Base-by-base conservation (phyloP, 2,888 invertebrate species). In the Oligia fasciuncula region DNA sequence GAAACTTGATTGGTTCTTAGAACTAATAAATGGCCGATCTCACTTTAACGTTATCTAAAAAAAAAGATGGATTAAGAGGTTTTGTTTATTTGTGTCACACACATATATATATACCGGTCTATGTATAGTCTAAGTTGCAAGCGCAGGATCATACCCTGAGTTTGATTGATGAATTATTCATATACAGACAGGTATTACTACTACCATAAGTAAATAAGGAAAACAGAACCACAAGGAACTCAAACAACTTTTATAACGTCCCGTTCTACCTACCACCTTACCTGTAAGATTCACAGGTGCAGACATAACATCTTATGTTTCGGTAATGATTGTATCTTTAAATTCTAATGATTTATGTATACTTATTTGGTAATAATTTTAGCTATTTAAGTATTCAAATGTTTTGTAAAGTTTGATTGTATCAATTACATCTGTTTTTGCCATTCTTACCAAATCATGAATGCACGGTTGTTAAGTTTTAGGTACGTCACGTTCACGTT, bases 1-100 rank as follows among this genome's bases (percentile, higher is more conserved):
- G 80, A 80, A 79, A 80, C 62, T 79, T 80, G 54, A 70, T 80
- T 63, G n/a, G 62, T 78, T 69, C 62, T 80, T 63, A 70, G 78
- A 80, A 76, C 51, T 69, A n/a, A 66, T n/a, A 19, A 35, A n/a
- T 62, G 4, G 46, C n/a, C n/a, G 43, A 62, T 46, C 35, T 54
- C 62, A 68, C 35, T 68, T 62, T 43, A 67, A 67, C 4, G 17
- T 67, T 51, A 13, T 62, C 29, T 14, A 29, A 29, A 29, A 19
- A 51, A 66, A 51, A 49, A 78, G 35, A 49, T 35, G 60, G 35
- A 17, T 57, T 49, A 35, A 29, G 23, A 62, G 14, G 19, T 51
- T 57, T 9, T 23, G 35, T 76, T 78, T 29, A 5, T 43, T 43
- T 29, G 19, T 57, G 19, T 57, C 14, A 19, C 29, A 19, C 29